phyloP scores from a whole-genome alignment of 2,888 invertebrate species.

The Mamestra brassicae region DNA sequence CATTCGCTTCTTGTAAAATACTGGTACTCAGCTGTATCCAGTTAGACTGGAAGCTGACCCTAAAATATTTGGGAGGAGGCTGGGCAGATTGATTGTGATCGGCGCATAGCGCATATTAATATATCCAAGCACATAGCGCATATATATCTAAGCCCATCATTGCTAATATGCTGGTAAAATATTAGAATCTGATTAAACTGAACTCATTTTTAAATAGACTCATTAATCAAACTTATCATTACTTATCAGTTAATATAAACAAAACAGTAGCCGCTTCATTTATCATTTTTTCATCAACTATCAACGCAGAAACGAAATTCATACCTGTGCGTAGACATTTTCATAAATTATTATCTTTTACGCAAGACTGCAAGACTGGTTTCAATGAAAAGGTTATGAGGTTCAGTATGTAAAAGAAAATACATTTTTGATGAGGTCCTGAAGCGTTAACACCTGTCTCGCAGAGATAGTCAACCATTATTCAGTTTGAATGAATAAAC shows the following conservation, averaged over 20 bases:
- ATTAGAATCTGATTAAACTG: neutral
- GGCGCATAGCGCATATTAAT: too few species aligned
- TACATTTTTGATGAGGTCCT: conserved; percentile 53
- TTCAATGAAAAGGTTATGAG: conserved; percentile 43
- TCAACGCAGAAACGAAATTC: conserved; percentile 16
- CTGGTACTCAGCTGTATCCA: too few species aligned
- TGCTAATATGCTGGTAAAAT: too few species aligned
- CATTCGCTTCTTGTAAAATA: too few species aligned
- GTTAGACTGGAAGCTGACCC: too few species aligned
- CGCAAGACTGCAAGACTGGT: conserved; percentile 1
- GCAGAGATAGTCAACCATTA: conserved; percentile 33
- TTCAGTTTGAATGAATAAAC: conserved; percentile 35
- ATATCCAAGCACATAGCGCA: too few species aligned
- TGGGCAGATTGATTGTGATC: too few species aligned
- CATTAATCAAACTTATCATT: conserved; percentile 21
- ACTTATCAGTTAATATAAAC: conserved; percentile 29
- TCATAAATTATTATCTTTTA: conserved; percentile 33
- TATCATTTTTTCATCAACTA: conserved; percentile 22
- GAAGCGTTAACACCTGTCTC: conserved; percentile 55
- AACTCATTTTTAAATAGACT: conserved; percentile 20
- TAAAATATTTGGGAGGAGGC: too few species aligned
- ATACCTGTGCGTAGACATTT: conserved; percentile 17
- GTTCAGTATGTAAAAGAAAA: conserved; percentile 33
- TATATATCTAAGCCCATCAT: too few species aligned
- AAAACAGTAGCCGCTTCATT: conserved; percentile 16